phyloP scores from a whole-genome alignment of 2,113 vertebrate species.

The Anhinga rufa region DNA sequence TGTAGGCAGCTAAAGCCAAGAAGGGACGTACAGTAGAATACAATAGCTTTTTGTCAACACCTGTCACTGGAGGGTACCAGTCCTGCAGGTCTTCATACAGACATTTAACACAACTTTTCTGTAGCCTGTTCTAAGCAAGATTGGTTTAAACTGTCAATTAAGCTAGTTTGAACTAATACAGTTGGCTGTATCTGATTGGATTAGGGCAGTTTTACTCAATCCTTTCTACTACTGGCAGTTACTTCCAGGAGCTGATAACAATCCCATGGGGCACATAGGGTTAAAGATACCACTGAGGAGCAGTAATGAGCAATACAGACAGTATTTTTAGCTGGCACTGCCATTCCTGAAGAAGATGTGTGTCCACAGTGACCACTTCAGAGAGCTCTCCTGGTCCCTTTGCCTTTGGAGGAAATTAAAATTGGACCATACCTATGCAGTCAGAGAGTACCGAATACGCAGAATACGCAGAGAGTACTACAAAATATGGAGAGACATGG shows the following conservation, averaged over 20 bases:
- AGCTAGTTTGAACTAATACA: background rate
- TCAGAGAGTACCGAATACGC: background rate
- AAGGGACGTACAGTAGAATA: background rate
- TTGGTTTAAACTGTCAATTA: background rate
- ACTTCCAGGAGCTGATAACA: background rate
- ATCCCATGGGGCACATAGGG: background rate
- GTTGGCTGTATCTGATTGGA: background rate
- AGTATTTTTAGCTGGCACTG: background rate
- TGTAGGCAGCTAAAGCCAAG: background rate
- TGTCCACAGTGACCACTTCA: background rate
- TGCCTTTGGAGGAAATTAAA: background rate
- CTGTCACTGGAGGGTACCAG: background rate
- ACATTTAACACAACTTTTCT: background rate
- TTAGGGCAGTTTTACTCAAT: background rate
- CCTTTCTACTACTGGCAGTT: background rate
- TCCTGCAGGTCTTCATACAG: background rate
- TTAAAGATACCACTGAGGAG: background rate
- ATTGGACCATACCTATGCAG: background rate
- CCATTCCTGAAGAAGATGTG: background rate
- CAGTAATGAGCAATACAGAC: background rate
- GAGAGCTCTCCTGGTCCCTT: background rate
- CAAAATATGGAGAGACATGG: background rate
- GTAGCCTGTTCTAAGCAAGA: background rate
- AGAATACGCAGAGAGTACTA: background rate
- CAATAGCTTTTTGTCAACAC: background rate